These are phyloP conservation scores for Villa cingulata DNA, from an alignment of 2,888 invertebrate genomes.

Conservation along the genomic window DNA sequence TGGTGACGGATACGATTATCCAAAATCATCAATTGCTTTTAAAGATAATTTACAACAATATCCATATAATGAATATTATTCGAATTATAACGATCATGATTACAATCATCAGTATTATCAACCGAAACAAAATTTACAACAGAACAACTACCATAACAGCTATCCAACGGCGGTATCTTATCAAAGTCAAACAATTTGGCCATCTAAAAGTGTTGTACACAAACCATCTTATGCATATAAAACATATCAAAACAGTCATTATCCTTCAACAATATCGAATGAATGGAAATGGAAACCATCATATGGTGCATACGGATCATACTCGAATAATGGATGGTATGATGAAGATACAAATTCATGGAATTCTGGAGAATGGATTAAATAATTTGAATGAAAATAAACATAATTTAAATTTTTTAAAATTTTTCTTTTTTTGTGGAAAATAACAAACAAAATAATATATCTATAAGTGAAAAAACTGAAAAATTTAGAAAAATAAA, in stretches of 20 bases:
- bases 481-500: too few relatives aligned
- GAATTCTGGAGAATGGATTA: background rate
- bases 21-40: too few relatives aligned
- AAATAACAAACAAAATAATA: too few relatives aligned
- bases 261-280: background rate
- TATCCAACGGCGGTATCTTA: conserved; percentile 31
- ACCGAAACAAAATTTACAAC: background rate
- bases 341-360: background rate
- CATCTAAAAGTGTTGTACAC: background rate
- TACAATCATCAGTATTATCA: background rate
- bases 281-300: background rate
- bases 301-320: background rate
- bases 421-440: too few relatives aligned
- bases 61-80: background rate
- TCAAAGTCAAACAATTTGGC: conserved; percentile 37
- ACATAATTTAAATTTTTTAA: too few relatives aligned
- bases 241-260: too few relatives aligned
- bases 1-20: too few relatives aligned
- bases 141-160: background rate
- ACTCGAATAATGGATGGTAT: background rate
- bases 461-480: too few relatives aligned
- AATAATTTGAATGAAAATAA: background rate
- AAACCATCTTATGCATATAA: background rate
- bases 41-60: background rate
- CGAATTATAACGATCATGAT: background rate